phyloP scores from a whole-genome alignment of 2,113 vertebrate species.

The Antennarius striatus region DNA sequence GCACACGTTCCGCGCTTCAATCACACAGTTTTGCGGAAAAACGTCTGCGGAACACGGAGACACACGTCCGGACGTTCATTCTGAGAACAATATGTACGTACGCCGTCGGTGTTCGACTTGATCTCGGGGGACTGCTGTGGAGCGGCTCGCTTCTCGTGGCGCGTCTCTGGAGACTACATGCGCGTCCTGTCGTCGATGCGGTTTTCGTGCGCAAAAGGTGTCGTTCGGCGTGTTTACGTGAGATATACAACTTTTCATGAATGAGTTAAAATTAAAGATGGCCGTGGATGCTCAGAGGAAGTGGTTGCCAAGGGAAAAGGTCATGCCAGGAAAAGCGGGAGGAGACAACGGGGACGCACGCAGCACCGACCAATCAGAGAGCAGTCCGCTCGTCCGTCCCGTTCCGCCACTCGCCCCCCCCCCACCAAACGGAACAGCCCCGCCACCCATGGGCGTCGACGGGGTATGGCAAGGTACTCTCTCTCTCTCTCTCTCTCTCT shows the following conservation, averaged over 20 bases:
- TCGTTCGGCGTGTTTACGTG: conserved; percentile 60
- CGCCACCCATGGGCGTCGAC: conserved; percentile 62
- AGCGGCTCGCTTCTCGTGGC: conserved; percentile 27
- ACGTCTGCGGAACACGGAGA: neutral
- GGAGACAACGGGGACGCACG: conserved; percentile 69
- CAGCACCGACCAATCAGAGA: conserved; percentile 66
- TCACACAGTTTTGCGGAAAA: neutral
- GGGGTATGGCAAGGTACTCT: conserved; percentile 39
- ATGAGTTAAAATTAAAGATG: conserved; percentile 81
- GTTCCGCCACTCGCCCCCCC: neutral
- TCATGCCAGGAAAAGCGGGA: conserved; percentile 79
- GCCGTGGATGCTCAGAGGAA: conserved; percentile 82
- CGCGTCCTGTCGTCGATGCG: conserved; percentile 36
- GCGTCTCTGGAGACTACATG: conserved; percentile 26
- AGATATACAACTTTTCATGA: conserved; percentile 74
- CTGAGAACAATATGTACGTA: conserved; percentile 60
- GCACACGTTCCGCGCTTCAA: conserved; percentile 15
- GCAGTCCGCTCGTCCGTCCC: conserved; percentile 54
- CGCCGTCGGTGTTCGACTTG: conserved; percentile 59
- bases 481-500: no score
- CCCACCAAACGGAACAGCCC: conserved; percentile 39
- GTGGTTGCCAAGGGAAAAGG: conserved; percentile 83
- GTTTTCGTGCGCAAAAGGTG: conserved; percentile 27
- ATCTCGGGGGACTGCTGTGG: conserved; percentile 53
- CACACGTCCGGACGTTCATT: conserved; percentile 6